Evolutionary conservation across 2,113 vertebrate genomes (phyloP).

Genomic region (Sturnus vulgaris): DNA sequence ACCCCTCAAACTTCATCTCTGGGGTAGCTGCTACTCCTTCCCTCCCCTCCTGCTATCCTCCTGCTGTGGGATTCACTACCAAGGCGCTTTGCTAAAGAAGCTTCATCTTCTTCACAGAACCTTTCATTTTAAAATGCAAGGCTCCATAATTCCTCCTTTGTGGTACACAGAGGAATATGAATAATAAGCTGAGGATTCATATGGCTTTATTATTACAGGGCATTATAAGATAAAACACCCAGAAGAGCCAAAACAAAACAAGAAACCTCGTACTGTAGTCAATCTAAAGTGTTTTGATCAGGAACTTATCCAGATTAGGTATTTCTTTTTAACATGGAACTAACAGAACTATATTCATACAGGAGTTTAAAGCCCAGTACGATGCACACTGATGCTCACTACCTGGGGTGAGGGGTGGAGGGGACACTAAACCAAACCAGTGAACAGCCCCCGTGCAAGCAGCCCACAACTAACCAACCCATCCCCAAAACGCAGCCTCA

Average conservation of each 20-base stretch:
- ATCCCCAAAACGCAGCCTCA: neutral
- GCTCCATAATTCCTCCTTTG: constrained; percentile 18
- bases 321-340: neutral
- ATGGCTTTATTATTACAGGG: constrained; percentile 39
- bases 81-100: neutral
- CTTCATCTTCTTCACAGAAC: neutral
- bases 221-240: constrained; percentile 28
- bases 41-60: neutral
- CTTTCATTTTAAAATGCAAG: constrained; percentile 26
- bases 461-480: neutral
- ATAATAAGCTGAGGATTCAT: constrained; percentile 34
- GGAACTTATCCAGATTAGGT: neutral
- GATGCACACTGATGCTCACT: neutral
- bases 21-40: neutral
- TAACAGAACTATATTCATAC: neutral
- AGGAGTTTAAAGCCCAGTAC: constrained; percentile 6
- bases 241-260: constrained; percentile 31
- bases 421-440: neutral
- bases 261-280: constrained; percentile 6
- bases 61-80: neutral
- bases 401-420: neutral
- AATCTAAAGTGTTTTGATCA: neutral
- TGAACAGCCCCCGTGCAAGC: neutral
- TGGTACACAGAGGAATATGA: constrained; percentile 20
- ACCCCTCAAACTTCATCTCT: neutral